phyloP scores from a whole-genome alignment of 2,888 invertebrate species.

The Dasysyrphus tricinctus region DNA sequence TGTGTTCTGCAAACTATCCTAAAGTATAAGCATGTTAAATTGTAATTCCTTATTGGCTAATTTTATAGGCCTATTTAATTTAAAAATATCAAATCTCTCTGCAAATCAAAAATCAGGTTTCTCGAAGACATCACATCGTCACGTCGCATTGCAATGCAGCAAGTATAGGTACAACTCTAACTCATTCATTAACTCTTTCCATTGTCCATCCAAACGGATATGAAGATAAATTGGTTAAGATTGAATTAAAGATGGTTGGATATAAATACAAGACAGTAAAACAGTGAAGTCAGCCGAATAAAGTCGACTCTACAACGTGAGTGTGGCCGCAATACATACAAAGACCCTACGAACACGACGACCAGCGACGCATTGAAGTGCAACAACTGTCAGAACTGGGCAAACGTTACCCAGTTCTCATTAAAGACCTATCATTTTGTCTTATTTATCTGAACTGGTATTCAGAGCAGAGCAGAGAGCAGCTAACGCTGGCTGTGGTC shows the following conservation, averaged over 20 bases:
- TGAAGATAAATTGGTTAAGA: conserved; percentile 71
- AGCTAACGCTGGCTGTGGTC: conserved; percentile 34
- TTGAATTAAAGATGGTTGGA: conserved; percentile 67
- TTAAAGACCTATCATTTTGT: conserved; percentile 71
- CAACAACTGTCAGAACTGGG: conserved; percentile 63
- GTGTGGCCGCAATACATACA: conserved; percentile 4
- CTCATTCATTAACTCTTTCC: conserved; percentile 49
- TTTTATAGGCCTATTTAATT: too few species aligned
- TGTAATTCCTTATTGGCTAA: too few species aligned
- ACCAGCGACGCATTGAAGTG: conserved; percentile 61
- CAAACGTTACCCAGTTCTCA: conserved; percentile 58
- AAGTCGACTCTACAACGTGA: not conserved
- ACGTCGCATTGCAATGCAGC: not conserved
- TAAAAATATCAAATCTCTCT: not conserved
- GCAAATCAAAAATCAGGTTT: not conserved
- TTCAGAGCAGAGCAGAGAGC: conserved; percentile 43
- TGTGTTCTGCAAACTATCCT: too few species aligned
- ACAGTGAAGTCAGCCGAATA: conserved; percentile 1
- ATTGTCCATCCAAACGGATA: conserved; percentile 63
- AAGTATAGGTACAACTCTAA: not conserved
- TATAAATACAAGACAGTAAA: conserved; percentile 49
- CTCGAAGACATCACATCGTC: not conserved
- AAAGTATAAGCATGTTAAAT: too few species aligned
- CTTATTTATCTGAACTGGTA: conserved; percentile 62
- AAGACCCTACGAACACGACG: conserved; percentile 3